Evolutionary conservation across 2,888 invertebrate genomes (phyloP).

Genomic region (Polyploca ridens): DNA sequence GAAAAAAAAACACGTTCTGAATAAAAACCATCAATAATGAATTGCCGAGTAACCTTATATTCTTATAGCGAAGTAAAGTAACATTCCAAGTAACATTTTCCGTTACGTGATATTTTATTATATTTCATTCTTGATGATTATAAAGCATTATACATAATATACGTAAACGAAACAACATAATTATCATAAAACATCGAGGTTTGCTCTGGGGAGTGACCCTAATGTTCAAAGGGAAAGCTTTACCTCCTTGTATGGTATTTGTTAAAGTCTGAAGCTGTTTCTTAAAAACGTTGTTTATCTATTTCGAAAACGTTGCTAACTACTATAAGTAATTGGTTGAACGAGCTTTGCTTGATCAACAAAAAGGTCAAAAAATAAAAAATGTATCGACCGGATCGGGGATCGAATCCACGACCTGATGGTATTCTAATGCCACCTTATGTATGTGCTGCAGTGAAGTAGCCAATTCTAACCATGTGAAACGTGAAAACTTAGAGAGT

Average conservation of each 20-base stretch:
- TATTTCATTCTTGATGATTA: slow-evolving; percentile 34
- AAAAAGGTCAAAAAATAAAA: too few relatives aligned
- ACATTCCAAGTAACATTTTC: background rate
- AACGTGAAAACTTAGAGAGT: too few relatives aligned
- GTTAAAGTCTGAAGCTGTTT: background rate
- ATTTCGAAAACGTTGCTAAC: too few relatives aligned
- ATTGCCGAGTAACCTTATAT: background rate
- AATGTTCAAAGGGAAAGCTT: slow-evolving; percentile 56
- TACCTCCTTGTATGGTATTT: slow-evolving; percentile 40
- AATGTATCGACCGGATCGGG: too few relatives aligned
- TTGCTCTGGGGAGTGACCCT: slow-evolving; percentile 60
- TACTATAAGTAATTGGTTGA: too few relatives aligned
- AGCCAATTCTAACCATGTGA: too few relatives aligned
- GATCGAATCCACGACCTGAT: too few relatives aligned
- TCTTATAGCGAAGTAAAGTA: background rate
- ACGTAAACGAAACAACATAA: slow-evolving; percentile 65
- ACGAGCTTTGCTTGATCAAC: too few relatives aligned
- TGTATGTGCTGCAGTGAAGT: too few relatives aligned
- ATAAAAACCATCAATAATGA: background rate
- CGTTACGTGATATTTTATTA: slow-evolving; percentile 11
- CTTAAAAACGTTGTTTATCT: too few relatives aligned
- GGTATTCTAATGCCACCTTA: too few relatives aligned
- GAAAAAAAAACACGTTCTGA: background rate
- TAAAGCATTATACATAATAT: slow-evolving; percentile 47
- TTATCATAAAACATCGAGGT: slow-evolving; percentile 67